Conservation (phyloP, 2,113 vertebrate genomes). For the Pundamilia nyererei region DNA sequence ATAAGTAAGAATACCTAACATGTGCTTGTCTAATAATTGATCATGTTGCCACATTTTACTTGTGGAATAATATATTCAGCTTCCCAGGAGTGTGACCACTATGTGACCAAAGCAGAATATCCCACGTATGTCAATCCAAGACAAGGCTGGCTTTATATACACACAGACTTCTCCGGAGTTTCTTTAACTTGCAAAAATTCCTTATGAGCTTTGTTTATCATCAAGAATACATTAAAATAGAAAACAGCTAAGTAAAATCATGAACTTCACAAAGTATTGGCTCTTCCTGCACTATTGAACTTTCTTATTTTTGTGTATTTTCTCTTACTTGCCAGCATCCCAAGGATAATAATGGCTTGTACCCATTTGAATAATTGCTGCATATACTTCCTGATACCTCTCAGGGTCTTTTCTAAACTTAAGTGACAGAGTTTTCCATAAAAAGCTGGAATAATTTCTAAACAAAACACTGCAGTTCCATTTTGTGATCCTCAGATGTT, state of each 20-base stretch:
- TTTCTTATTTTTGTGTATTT: conserved; percentile 29
- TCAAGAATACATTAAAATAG: conserved; percentile 19
- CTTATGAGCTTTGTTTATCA: conserved; percentile 1
- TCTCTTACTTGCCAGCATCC: conserved; percentile 22
- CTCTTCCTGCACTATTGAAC: background rate
- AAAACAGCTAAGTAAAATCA: background rate
- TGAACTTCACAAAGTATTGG: conserved; percentile 3
- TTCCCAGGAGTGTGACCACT: background rate
- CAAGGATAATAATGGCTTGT: conserved; percentile 34
- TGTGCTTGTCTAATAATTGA: conserved; percentile 6
- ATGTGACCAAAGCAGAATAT: background rate
- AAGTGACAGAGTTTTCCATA: conserved; percentile 22
- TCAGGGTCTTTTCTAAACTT: background rate
- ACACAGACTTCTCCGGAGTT: background rate
- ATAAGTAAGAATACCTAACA: background rate
- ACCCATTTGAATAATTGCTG: conserved; percentile 43
- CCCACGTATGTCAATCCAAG: background rate
- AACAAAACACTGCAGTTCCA: background rate
- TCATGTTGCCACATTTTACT: conserved; percentile 16
- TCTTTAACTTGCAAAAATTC: background rate
- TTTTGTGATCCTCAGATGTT: background rate
- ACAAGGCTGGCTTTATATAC: background rate
- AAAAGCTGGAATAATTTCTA: background rate
- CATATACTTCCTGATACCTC: background rate
- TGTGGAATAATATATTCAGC: conserved; percentile 12